Evolutionary conservation across 92 coral and sea anemone species (phyloP).

Genomic region (Bergia sp.): DNA sequence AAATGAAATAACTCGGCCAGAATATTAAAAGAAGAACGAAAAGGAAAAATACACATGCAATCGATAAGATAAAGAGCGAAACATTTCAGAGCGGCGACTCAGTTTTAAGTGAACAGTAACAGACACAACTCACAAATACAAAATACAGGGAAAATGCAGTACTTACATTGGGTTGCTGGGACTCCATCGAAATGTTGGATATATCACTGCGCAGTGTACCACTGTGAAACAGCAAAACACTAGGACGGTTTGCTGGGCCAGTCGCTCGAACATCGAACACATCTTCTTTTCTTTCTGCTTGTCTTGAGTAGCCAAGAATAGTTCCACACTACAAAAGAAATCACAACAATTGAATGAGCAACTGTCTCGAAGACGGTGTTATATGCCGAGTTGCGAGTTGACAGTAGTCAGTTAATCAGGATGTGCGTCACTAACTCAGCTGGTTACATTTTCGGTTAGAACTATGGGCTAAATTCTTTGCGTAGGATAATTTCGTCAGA

Average conservation of each 20-base stretch:
- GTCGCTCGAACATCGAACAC: not conserved
- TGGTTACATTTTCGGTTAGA: too few relatives aligned
- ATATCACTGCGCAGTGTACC: not conserved
- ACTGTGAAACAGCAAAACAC: not conserved
- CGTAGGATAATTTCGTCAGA: too few relatives aligned
- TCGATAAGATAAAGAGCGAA: too few relatives aligned
- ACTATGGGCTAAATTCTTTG: too few relatives aligned
- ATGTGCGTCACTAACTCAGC: too few relatives aligned
- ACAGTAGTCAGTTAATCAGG: too few relatives aligned
- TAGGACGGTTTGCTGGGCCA: not conserved
- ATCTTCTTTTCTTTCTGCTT: not conserved
- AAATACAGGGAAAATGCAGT: not conserved
- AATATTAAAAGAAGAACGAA: too few relatives aligned
- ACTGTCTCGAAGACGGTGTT: not conserved
- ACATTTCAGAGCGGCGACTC: too few relatives aligned
- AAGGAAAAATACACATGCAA: too few relatives aligned
- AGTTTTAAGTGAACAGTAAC: too few relatives aligned
- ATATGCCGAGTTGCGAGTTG: too few relatives aligned
- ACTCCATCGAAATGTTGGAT: not conserved
- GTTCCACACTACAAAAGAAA: not conserved
- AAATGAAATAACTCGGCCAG: too few relatives aligned
- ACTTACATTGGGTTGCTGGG: not conserved
- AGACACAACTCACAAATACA: not conserved
- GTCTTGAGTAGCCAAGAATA: not conserved
- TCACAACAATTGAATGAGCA: not conserved